Evolutionary conservation across 2,113 vertebrate species (phyloP), one percentile per base, ranked within the genome.

Genomic region (Vidua macroura): DNA sequence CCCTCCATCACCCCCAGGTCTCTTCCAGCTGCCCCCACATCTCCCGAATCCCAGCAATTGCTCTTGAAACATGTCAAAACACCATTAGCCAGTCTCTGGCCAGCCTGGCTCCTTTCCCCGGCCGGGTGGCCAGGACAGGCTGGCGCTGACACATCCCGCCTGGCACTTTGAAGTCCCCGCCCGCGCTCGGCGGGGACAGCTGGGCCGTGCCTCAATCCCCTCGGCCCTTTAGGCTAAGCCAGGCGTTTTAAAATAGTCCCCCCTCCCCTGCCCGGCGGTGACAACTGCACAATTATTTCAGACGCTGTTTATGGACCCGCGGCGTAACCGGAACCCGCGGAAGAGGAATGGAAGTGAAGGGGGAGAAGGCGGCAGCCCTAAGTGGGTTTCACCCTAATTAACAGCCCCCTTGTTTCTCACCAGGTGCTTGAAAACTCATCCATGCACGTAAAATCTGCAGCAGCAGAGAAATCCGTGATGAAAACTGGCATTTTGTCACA

Each of bases 281-380:
- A 98, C 97, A 98, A 98, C 98, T 98, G 97, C 56, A 11, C 66
- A 63, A 92, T 95, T 97, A 95, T 97, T 98, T 96, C 75, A 86
- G 95, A 94, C 23, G 39, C 88, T 88, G 33, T 88, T 96, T 89
- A 37, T 41, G 59, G 92, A 67, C 63, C 78, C 21, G 11, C 3
- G 8, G 68, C 7, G 80, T 89, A 91, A 90, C 89, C 21, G 20
- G 88, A 97, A 83, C 86, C 85, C 21, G 13, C 10, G 43, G 77
- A 13, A 39, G 41, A 48, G 62, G 39, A 66, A 18, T 28, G 83
- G n/a, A 44, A 52, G 18, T 17, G 28, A 30, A 41, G 73, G 51
- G 62, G 69, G 37, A 48, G 30, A 62, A 24, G 35, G 31, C 43
- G 30, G 51, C 30, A 18, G 33, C 23, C 16, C 33, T 16, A n/a